Evolutionary conservation across 2,888 invertebrate species (phyloP).

Genomic region (Hoplodrina ambigua): DNA sequence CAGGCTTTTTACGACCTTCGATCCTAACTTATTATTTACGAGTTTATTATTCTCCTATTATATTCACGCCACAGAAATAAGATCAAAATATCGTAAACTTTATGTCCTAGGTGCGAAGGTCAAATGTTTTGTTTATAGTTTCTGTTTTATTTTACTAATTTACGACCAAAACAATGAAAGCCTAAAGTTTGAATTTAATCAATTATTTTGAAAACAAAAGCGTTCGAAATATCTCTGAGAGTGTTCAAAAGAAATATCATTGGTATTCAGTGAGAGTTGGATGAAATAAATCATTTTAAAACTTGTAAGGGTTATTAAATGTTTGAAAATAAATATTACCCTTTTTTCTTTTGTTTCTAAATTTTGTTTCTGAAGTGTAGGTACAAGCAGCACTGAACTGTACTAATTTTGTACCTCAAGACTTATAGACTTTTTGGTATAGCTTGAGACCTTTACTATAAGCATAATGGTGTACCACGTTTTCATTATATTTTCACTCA

Average conservation of each 20-base stretch:
- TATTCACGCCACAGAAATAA: constrained; percentile 35
- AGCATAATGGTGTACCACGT: no score
- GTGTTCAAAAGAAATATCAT: constrained; percentile 26
- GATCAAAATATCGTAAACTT: constrained; percentile 43
- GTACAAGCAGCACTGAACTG: no score
- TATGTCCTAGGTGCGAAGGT: constrained; percentile 34
- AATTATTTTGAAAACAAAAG: constrained; percentile 28
- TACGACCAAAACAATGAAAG: constrained; percentile 17
- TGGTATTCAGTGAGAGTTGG: constrained; percentile 50
- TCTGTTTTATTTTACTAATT: constrained; percentile 19
- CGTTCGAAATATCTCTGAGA: neutral
- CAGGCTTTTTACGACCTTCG: constrained; percentile 39
- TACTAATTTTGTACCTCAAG: no score
- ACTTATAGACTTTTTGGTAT: no score
- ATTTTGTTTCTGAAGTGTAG: neutral
- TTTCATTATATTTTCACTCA: no score
- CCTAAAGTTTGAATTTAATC: constrained; percentile 8
- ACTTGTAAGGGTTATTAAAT: constrained; percentile 16
- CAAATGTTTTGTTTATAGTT: constrained; percentile 10
- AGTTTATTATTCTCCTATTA: constrained; percentile 34
- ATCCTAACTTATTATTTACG: constrained; percentile 48
- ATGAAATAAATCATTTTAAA: constrained; percentile 42
- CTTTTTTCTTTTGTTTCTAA: neutral
- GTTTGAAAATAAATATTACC: neutral
- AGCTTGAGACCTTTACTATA: no score